Base-by-base conservation (phyloP, 2,888 invertebrate species). In the Drosophila hamatofila region DNA sequence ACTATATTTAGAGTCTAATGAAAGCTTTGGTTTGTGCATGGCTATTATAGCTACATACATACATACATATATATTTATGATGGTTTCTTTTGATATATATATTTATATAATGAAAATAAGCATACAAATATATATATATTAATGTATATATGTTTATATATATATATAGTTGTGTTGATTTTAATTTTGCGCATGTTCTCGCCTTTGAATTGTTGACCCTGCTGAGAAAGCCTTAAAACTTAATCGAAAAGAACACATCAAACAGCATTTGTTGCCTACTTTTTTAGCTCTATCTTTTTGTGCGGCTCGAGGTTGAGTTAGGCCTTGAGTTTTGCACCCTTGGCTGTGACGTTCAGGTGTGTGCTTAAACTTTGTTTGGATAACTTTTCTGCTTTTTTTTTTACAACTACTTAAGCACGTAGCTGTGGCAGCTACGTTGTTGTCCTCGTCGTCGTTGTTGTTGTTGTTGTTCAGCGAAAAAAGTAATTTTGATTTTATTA, bases 401-500 rank as follows among this genome's bases (percentile, higher is more conserved):
- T 76, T 59, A 74, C 56, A 85, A 80, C 84, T 84, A 76, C 88
- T 78, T 56, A 65, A 76, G 74, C 75, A 83, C 88, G 87, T 75
- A 64, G 70, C 57, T 3, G 46, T 14, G 44, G 14, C 33, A 75
- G 70, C 65, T 66, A 68, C 30, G 30, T 37, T 37, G 35, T 16
- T 14, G 35, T 14, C 5, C 6, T 27, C 7, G 27, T 27, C 7
- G 27, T 27, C 8, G 27, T 6, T 30, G 30, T 78, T 69, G 63
- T 55, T 58, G 66, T 52, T 58, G 66, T 55, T 58, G 66, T 51
- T 59, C 57, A 35, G 52, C 58, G 62, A 54, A 78, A 87, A 86
- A 86, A 88, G 86, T 85, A 89, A 86, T 86, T 86, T 90, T 86
- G 90, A 86, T 86, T 86, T 86, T 86, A 86, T 86, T 90, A 90